Conservation (phyloP, 1,140 invertebrate species). For the Apocrypta bakeri region DNA sequence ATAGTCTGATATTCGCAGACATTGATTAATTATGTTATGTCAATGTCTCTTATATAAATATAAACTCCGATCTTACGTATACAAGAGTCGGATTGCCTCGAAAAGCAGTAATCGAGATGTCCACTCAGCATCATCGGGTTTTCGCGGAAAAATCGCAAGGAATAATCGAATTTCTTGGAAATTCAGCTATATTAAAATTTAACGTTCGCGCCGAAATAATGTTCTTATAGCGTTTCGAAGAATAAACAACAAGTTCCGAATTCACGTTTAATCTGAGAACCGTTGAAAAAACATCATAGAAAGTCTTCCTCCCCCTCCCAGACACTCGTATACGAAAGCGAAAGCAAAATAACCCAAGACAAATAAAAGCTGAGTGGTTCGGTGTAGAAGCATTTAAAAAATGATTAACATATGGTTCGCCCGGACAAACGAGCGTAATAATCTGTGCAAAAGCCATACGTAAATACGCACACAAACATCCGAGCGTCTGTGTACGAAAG, state of each 20-base stretch:
- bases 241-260: neutral
- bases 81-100: too few relatives aligned
- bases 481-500: neutral
- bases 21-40: too few relatives aligned
- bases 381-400: conserved; percentile 7
- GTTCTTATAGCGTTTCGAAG: neutral
- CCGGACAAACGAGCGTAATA: neutral
- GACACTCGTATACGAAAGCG: neutral
- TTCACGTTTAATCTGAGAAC: neutral
- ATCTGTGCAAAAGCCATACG: conserved; percentile 11
- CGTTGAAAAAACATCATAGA: neutral
- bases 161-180: neutral
- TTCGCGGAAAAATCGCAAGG: neutral
- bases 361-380: neutral
- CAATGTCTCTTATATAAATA: too few relatives aligned
- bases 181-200: neutral
- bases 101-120: too few relatives aligned
- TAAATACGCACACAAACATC: neutral
- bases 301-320: neutral
- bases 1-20: too few relatives aligned
- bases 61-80: too few relatives aligned
- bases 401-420: conserved; percentile 27
- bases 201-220: too few relatives aligned
- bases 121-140: too few relatives aligned
- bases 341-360: conserved; percentile 8